Evolutionary conservation across 1,140 invertebrate genomes (phyloP).

Genomic region (Drosophila parabipectinata): DNA sequence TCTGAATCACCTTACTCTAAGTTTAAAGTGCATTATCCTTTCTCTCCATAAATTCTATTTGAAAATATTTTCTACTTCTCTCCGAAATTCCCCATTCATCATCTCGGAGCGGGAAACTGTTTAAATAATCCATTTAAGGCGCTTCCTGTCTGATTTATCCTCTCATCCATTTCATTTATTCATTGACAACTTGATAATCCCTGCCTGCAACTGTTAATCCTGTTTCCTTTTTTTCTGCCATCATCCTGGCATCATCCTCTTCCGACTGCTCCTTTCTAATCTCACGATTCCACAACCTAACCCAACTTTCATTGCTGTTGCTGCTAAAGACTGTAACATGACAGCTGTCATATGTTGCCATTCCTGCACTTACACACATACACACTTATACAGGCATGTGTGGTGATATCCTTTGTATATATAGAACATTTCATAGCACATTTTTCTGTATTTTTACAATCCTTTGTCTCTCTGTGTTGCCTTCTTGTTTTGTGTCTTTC

Average conservation of each 20-base stretch:
- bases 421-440: constrained; percentile 49
- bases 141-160: constrained; percentile 46
- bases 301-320: constrained; percentile 69
- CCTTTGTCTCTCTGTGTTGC: constrained; percentile 30
- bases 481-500: constrained; percentile 26
- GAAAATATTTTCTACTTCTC: neutral
- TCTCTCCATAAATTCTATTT: neutral
- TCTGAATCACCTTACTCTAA: too few relatives aligned
- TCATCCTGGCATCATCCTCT: constrained; percentile 36
- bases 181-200: constrained; percentile 75
- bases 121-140: constrained; percentile 34
- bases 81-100: neutral
- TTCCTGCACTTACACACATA: constrained; percentile 40
- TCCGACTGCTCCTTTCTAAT: constrained; percentile 57
- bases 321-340: constrained; percentile 71
- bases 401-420: constrained; percentile 3
- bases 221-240: constrained; percentile 41
- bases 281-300: constrained; percentile 76
- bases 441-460: constrained; percentile 40
- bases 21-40: too few relatives aligned
- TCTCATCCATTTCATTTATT: constrained; percentile 50
- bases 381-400: constrained; percentile 7
- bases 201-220: constrained; percentile 65
- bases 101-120: neutral
- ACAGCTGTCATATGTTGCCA: constrained; percentile 78